Evolutionary conservation across 2,113 vertebrate species (phyloP).

Genomic region (Willisornis vidua): DNA sequence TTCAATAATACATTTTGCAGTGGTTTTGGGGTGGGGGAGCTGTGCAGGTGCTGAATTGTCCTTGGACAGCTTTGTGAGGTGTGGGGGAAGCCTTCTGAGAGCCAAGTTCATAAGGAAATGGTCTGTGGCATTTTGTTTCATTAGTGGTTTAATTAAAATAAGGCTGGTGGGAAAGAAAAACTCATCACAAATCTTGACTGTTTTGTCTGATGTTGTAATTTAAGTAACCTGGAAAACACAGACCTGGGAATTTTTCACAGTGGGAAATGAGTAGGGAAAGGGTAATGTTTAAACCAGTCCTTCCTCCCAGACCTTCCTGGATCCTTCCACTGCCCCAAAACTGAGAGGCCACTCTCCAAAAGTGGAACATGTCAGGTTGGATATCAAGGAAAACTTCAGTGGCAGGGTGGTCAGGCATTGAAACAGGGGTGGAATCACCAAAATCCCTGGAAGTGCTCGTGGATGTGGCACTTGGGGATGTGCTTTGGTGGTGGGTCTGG

Average conservation of each 20-base stretch:
- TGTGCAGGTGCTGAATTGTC: not conserved
- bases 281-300: not conserved
- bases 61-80: not conserved
- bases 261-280: not conserved
- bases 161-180: not conserved
- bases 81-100: not conserved
- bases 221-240: not conserved
- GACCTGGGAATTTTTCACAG: not conserved
- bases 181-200: not conserved
- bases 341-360: not conserved
- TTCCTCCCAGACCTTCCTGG: not conserved
- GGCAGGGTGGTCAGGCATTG: not conserved
- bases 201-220: not conserved
- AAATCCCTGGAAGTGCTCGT: not conserved
- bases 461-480: not conserved
- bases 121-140: not conserved
- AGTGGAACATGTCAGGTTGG: not conserved
- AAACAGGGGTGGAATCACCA: not conserved
- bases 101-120: not conserved
- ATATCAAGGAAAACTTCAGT: not conserved
- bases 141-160: not conserved
- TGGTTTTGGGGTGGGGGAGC: not conserved
- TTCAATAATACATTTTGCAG: not conserved
- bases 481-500: not conserved
- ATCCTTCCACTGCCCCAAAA: not conserved